These are phyloP conservation scores for Smittia aterrima DNA, from an alignment of 2,888 invertebrate species.

Conservation along the genomic window DNA sequence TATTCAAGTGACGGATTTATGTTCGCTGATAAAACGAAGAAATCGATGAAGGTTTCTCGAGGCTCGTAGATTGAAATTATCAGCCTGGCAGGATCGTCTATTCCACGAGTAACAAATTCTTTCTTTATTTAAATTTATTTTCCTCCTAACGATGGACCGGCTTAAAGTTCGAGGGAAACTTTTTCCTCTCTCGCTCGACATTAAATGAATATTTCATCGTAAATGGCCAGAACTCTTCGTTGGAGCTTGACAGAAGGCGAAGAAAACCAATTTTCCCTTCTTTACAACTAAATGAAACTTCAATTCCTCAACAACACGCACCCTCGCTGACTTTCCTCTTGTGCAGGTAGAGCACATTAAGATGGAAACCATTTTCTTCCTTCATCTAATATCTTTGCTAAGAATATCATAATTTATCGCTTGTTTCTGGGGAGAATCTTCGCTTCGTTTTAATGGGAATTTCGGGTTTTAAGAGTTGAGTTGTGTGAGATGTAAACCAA, in stretches of 20 bases:
- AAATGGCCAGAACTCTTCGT: neutral
- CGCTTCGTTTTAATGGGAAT: too few relatives aligned
- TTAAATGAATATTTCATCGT: neutral
- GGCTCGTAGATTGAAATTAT: too few relatives aligned
- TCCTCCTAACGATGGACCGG: neutral
- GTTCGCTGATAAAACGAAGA: neutral
- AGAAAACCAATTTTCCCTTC: neutral
- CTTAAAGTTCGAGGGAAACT: too few relatives aligned
- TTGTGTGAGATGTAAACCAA: too few relatives aligned
- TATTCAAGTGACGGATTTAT: slow-evolving; percentile 35
- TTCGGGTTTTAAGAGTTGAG: too few relatives aligned
- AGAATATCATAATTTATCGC: slow-evolving; percentile 3
- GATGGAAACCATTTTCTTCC: neutral
- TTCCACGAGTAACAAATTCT: too few relatives aligned
- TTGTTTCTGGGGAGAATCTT: too few relatives aligned
- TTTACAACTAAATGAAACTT: neutral
- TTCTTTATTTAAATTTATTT: neutral
- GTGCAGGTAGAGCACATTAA: neutral
- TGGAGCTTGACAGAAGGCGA: neutral
- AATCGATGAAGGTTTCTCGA: slow-evolving; percentile 19
- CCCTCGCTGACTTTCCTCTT: neutral
- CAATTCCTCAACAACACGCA: neutral
- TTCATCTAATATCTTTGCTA: neutral
- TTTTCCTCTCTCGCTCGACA: neutral
- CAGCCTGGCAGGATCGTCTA: too few relatives aligned